These are phyloP conservation scores for Ectemnius cavifrons DNA, from an alignment of 2,888 invertebrate genomes.

Conservation along the genomic window DNA sequence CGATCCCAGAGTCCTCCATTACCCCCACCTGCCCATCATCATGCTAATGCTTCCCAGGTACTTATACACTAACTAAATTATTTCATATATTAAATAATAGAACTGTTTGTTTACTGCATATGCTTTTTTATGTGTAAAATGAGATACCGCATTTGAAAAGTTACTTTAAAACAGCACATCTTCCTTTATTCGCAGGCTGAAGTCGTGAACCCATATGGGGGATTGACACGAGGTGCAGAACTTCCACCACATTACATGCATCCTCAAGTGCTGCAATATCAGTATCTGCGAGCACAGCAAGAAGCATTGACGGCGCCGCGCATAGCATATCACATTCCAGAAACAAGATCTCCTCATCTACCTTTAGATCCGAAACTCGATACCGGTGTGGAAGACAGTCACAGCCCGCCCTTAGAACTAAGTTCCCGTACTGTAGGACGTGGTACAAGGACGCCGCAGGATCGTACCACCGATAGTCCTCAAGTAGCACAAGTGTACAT, in stretches of 20 bases:
- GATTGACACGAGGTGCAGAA: constrained; percentile 75
- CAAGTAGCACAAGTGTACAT: constrained; percentile 85
- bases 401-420: constrained; percentile 87
- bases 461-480: constrained; percentile 85
- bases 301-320: constrained; percentile 75
- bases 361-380: constrained; percentile 81
- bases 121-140: neutral
- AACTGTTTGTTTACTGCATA: neutral
- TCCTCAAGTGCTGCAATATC: constrained; percentile 80
- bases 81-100: neutral
- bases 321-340: constrained; percentile 74
- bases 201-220: constrained; percentile 79
- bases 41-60: constrained; percentile 77
- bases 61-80: constrained; percentile 56
- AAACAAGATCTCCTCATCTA: constrained; percentile 75
- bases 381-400: constrained; percentile 82
- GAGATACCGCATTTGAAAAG: neutral
- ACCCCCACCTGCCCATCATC: constrained; percentile 92
- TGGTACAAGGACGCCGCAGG: constrained; percentile 77
- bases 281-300: constrained; percentile 80
- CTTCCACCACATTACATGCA: constrained; percentile 80
- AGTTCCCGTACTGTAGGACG: constrained; percentile 75
- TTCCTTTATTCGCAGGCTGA: constrained; percentile 79
- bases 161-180: constrained; percentile 8
- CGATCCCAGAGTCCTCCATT: constrained; percentile 81